Percentiles rank a stretch among this genome's conserved stretches.
These are phyloP conservation scores for Sesamia nonagrioides DNA, from an alignment of 1,140 invertebrate species.

Conservation along the genomic window DNA sequence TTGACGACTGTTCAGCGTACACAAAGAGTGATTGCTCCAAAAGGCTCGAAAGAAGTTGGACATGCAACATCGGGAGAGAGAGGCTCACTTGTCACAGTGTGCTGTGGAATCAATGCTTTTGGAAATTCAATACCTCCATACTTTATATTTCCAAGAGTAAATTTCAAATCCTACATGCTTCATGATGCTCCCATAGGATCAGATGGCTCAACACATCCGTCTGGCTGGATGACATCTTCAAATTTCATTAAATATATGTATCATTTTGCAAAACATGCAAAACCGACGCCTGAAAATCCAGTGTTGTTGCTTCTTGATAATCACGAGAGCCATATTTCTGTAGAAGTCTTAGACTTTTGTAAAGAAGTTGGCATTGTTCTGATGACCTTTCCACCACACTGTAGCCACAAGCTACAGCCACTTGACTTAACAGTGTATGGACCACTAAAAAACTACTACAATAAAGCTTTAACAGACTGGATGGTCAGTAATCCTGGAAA, in stretches of 20 bases:
- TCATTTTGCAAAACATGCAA: constrained; percentile 73
- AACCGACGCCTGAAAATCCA: constrained; percentile 62
- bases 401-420: constrained; percentile 67
- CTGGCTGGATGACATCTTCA: constrained; percentile 53
- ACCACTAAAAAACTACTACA: constrained; percentile 68
- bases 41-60: constrained; percentile 83
- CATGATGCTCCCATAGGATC: constrained; percentile 21
- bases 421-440: constrained; percentile 73
- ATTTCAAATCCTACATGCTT: constrained; percentile 17
- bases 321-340: constrained; percentile 60
- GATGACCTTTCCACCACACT: constrained; percentile 65
- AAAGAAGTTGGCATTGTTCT: constrained; percentile 69
- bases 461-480: constrained; percentile 59
- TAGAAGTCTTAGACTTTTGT: constrained; percentile 61
- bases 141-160: constrained; percentile 79
- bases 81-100: constrained; percentile 78
- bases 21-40: constrained; percentile 65
- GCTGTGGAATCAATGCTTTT: constrained; percentile 70
- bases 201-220: constrained; percentile 43
- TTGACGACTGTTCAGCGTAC: constrained; percentile 81
- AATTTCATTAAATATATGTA: constrained; percentile 68
- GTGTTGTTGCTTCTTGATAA: constrained; percentile 63
- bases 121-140: constrained; percentile 80
- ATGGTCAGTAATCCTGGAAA: constrained; percentile 51
- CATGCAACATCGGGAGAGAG: constrained; percentile 77